A percentile compares a stretch with the other conserved stretches of the same genome.
Evolutionary conservation across 2,888 invertebrate species (phyloP).

Genomic region (Pycnomerus fuliginosus): DNA sequence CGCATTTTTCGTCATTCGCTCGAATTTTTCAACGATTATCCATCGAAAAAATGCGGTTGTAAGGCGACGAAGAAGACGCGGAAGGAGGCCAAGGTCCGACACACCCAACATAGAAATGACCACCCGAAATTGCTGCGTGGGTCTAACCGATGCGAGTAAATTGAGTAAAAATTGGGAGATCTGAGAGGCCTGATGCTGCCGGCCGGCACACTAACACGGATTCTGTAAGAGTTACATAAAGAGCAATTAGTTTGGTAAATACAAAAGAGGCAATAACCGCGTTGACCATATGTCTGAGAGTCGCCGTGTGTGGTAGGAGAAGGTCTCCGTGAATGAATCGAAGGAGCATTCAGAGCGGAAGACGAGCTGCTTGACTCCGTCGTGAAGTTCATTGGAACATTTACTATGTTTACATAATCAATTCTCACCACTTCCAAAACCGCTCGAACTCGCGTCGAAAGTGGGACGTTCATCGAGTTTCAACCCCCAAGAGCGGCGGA

Average conservation of each 20-base stretch:
- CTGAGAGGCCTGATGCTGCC: too few relatives aligned
- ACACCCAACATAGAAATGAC: constrained; percentile 15
- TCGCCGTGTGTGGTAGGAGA: constrained; percentile 7
- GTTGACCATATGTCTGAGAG: constrained; percentile 11
- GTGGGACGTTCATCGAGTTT: too few relatives aligned
- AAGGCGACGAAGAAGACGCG: too few relatives aligned
- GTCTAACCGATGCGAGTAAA: too few relatives aligned
- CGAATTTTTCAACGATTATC: too few relatives aligned
- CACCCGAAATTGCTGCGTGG: too few relatives aligned
- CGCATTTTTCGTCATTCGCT: too few relatives aligned
- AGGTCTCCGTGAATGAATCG: constrained; percentile 14
- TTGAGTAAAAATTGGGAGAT: too few relatives aligned
- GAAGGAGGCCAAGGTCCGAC: constrained; percentile 21
- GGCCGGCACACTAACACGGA: constrained; percentile 12
- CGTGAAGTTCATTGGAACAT: constrained; percentile 15
- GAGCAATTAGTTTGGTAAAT: constrained; percentile 12
- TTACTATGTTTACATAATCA: constrained; percentile 16
- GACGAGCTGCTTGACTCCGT: constrained; percentile 4
- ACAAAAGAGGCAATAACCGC: constrained; percentile 10
- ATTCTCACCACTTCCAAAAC: too few relatives aligned
- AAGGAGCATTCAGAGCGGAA: constrained; percentile 19
- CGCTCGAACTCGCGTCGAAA: too few relatives aligned
- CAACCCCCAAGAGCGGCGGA: too few relatives aligned
- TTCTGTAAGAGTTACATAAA: constrained; percentile 6
- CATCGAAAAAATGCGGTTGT: too few relatives aligned